A percentile compares a stretch with the other conserved stretches of the same genome.
These are phyloP conservation scores for Sphaerophoria rueppellii DNA, from an alignment of 2,888 invertebrate genomes.

Conservation along the genomic window DNA sequence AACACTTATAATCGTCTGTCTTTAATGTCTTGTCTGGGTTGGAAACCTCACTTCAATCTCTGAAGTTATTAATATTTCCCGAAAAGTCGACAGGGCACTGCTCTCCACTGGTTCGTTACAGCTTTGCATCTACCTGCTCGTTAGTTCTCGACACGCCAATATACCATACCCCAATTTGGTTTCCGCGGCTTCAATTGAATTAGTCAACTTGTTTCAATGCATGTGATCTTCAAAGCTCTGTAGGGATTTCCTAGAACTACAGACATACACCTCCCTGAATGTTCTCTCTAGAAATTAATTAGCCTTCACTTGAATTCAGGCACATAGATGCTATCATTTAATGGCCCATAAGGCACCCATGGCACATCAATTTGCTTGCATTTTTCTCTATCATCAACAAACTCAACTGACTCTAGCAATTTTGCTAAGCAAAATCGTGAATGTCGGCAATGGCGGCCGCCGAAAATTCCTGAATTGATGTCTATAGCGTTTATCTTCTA, in stretches of 20 bases:
- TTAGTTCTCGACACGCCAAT: constrained; percentile 53
- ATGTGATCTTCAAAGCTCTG: constrained; percentile 22
- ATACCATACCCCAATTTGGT: constrained; percentile 52
- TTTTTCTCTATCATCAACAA: background rate
- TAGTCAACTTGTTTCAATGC: constrained; percentile 47
- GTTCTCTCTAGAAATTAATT: constrained; percentile 17
- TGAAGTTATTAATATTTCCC: no score
- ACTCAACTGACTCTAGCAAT: constrained; percentile 1
- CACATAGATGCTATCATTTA: constrained; percentile 38
- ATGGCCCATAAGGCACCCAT: constrained; percentile 47
- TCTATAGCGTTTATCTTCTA: constrained; percentile 53
- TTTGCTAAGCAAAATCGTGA: constrained; percentile 51
- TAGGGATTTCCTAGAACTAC: constrained; percentile 57
- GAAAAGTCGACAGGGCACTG: no score
- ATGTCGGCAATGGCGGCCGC: constrained; percentile 33
- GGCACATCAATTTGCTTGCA: constrained; percentile 9
- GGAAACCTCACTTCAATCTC: background rate
- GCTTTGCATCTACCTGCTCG: constrained; percentile 3
- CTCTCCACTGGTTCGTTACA: no score
- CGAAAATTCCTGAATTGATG: constrained; percentile 45
- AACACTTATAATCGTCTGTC: background rate
- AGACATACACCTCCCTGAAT: background rate
- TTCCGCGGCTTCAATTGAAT: constrained; percentile 54
- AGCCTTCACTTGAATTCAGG: background rate
- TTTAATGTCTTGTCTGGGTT: constrained; percentile 23